phyloP scores from a whole-genome alignment of 2,113 vertebrate species.

The Osmerus eperlanus region DNA sequence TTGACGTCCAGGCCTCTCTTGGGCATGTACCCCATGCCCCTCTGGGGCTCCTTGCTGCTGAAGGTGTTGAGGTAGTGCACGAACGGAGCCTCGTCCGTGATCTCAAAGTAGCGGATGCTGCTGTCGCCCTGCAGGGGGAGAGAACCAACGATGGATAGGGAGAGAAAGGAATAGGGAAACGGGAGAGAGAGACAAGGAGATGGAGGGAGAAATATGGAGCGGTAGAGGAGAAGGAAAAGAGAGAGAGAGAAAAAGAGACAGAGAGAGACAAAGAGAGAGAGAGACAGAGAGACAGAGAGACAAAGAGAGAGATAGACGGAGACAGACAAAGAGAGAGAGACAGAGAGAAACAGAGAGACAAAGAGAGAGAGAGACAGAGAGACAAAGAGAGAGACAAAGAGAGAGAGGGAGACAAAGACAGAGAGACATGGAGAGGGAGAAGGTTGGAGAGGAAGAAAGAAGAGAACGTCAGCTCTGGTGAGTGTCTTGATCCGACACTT shows the following conservation, averaged over 20 bases:
- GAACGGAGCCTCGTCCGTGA: constrained; percentile 93
- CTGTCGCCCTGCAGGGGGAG: constrained; percentile 84
- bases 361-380: background rate
- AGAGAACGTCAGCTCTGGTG: too few species aligned
- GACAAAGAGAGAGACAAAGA: background rate
- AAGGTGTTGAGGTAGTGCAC: constrained; percentile 99
- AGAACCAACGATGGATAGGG: too few species aligned
- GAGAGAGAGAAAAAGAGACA: background rate
- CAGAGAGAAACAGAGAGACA: background rate
- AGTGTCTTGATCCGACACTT: too few species aligned
- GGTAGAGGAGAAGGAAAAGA: too few species aligned
- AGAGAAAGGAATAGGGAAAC: constrained; percentile 7
- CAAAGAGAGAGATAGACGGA: background rate
- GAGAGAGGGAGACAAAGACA: background rate
- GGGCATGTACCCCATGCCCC: constrained; percentile 98
- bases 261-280: background rate
- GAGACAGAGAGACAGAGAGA: too few species aligned
- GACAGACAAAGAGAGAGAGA: background rate
- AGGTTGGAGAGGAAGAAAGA: too few species aligned
- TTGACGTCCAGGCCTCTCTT: constrained; percentile 96
- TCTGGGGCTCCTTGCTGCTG: constrained; percentile 96
- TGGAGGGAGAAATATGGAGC: too few species aligned
- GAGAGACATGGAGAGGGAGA: too few species aligned
- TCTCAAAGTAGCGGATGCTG: constrained; percentile 98
- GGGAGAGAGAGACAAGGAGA: background rate